Evolutionary conservation across 2,113 vertebrate species (phyloP).

Genomic region (Muntiacus reevesi): DNA sequence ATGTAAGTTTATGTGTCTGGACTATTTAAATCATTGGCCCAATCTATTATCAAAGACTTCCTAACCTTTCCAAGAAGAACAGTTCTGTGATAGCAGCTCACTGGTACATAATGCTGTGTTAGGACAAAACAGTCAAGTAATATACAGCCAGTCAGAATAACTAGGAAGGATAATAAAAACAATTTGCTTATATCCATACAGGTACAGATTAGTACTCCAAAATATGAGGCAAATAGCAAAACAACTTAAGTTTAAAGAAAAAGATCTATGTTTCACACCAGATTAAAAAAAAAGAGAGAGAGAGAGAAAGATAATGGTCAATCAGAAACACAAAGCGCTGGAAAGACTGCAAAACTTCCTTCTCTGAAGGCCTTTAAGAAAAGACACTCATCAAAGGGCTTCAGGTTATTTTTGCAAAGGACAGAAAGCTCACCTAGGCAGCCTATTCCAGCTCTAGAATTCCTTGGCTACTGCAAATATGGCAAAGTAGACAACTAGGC

Average conservation of each 20-base stretch:
- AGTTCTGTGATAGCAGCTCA: not conserved
- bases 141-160: not conserved
- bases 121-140: not conserved
- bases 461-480: not conserved
- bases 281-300: not conserved
- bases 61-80: not conserved
- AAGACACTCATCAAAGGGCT: not conserved
- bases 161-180: not conserved
- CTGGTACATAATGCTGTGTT: not conserved
- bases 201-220: not conserved
- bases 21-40: not conserved
- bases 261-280: not conserved
- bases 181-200: not conserved
- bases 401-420: not conserved
- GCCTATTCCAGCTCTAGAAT: not conserved
- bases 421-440: not conserved
- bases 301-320: too few species aligned
- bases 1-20: not conserved
- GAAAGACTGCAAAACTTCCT: not conserved
- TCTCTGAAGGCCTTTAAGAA: not conserved
- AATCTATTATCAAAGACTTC: not conserved
- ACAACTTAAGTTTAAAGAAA: not conserved
- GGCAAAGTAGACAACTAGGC: not conserved
- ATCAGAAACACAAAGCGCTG: fast-evolving
- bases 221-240: not conserved